These are phyloP conservation scores for Chondrosia reniformis DNA, from an alignment of 37 sponge, comb jelly and placozoan species.

Conservation along the genomic window DNA sequence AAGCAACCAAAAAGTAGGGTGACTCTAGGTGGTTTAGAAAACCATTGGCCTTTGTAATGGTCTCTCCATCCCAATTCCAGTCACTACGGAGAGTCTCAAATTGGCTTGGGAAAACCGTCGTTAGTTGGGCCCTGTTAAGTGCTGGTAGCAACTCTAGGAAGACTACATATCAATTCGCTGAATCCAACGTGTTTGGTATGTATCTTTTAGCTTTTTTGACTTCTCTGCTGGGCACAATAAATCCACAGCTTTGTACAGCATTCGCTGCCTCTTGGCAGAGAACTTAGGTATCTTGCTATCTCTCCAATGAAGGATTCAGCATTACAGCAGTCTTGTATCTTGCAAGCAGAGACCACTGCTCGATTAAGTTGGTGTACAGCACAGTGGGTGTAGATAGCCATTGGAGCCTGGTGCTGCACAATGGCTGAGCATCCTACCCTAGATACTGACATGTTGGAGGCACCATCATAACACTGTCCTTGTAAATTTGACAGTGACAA, in stretches of 20 bases:
- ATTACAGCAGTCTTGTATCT: constrained; percentile 38
- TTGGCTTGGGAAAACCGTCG: constrained; percentile 39
- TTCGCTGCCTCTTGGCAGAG: constrained; percentile 49
- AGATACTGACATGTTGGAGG: constrained; percentile 50
- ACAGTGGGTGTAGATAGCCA: constrained; percentile 47
- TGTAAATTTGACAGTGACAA: constrained; percentile 24
- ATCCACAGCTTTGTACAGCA: constrained; percentile 34
- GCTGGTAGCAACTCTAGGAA: constrained; percentile 56
- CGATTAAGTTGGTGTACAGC: constrained; percentile 47
- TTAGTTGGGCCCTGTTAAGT: constrained; percentile 20
- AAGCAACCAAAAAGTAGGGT: constrained; percentile 40
- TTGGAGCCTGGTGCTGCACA: constrained; percentile 38
- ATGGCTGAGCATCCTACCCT: constrained; percentile 30
- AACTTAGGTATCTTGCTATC: constrained; percentile 41
- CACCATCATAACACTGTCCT: constrained; percentile 62
- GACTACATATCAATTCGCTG: constrained; percentile 17
- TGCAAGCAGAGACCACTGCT: constrained; percentile 52
- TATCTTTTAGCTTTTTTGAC: constrained; percentile 50
- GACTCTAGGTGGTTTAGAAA: constrained; percentile 48
- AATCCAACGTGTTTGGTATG: constrained; percentile 50
- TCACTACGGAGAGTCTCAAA: constrained; percentile 24
- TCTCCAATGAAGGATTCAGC: constrained; percentile 40
- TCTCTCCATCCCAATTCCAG: constrained; percentile 72
- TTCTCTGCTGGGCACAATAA: background rate
- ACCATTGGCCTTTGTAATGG: constrained; percentile 54